A percentile compares a stretch with the other conserved stretches of the same genome.
Conservation (phyloP, 1,140 invertebrate species). For the Bombus waltoni region DNA sequence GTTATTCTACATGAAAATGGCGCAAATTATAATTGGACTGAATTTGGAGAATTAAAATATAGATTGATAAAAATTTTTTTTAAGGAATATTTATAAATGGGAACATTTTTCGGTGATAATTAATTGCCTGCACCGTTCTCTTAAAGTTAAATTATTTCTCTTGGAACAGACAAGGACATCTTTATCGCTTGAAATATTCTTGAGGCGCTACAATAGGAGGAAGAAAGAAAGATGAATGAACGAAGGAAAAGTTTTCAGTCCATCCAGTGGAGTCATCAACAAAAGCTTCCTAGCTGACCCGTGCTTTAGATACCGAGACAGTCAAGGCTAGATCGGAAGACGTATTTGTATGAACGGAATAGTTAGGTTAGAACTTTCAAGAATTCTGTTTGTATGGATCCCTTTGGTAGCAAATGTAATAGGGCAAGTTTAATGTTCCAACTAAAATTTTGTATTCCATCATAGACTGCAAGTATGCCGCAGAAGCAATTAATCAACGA, state of each 20-base stretch:
- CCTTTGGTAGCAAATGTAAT: not conserved
- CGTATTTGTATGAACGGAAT: constrained; percentile 1
- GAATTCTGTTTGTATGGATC: not conserved
- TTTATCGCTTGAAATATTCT: not conserved
- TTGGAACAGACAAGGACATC: not conserved
- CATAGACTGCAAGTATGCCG: not conserved
- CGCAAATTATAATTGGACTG: not conserved
- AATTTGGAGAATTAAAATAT: not conserved
- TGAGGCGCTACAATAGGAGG: not conserved
- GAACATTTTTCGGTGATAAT: not conserved
- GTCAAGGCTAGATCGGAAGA: not conserved
- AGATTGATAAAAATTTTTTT: not conserved
- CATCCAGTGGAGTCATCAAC: not conserved
- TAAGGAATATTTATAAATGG: not conserved
- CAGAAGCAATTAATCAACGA: not conserved
- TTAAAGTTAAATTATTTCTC: not conserved
- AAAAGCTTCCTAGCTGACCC: not conserved
- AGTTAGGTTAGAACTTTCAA: not conserved
- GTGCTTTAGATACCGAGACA: not conserved
- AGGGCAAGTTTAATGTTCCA: not conserved
- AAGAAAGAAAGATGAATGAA: not conserved
- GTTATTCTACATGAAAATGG: not conserved
- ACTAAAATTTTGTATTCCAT: not conserved
- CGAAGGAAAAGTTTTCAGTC: not conserved
- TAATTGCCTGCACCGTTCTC: not conserved